A percentile compares a stretch with the other conserved stretches of the same genome.
Conservation (phyloP, 2,113 vertebrate species). For the Panurus biarmicus region DNA sequence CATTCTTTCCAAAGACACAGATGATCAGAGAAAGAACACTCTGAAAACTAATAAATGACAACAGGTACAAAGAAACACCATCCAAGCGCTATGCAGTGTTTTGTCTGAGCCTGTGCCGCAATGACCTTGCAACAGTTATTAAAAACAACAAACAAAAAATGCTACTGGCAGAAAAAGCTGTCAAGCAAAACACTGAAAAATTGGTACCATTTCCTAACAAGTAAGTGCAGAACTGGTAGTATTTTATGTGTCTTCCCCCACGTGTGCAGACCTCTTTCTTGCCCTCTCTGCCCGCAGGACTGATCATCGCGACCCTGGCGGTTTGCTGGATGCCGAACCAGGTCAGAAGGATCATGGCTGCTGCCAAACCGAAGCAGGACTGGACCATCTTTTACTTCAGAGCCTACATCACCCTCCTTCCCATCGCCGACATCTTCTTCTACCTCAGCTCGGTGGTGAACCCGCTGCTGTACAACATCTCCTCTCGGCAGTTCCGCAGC, state of each 20-base stretch:
- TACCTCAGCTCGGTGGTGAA: conserved; percentile 94
- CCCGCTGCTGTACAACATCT: conserved; percentile 92
- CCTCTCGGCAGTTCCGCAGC: conserved; percentile 85
- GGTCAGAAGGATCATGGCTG: conserved; percentile 86
- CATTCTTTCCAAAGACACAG: conserved; percentile 40
- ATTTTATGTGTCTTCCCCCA: background rate
- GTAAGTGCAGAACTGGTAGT: conserved; percentile 31
- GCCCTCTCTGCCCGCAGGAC: conserved; percentile 65
- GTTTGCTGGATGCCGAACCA: conserved; percentile 94
- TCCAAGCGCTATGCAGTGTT: conserved; percentile 43
- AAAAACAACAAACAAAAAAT: conserved; percentile 35
- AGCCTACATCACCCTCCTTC: conserved; percentile 79
- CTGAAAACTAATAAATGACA: conserved; percentile 45
- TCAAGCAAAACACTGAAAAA: conserved; percentile 59
- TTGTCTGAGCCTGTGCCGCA: conserved; percentile 39
- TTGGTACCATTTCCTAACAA: conserved; percentile 42
- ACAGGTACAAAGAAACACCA: conserved; percentile 47
- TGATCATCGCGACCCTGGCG: conserved; percentile 82
- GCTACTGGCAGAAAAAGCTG: conserved; percentile 61
- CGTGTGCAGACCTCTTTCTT: background rate
- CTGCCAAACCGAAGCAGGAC: conserved; percentile 75
- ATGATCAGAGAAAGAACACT: conserved; percentile 44
- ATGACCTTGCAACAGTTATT: conserved; percentile 38
- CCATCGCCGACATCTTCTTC: conserved; percentile 86
- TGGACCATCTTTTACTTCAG: conserved; percentile 81